These are phyloP conservation scores for Crotophaga sulcirostris DNA, from an alignment of 2,113 vertebrate genomes.

Conservation along the genomic window DNA sequence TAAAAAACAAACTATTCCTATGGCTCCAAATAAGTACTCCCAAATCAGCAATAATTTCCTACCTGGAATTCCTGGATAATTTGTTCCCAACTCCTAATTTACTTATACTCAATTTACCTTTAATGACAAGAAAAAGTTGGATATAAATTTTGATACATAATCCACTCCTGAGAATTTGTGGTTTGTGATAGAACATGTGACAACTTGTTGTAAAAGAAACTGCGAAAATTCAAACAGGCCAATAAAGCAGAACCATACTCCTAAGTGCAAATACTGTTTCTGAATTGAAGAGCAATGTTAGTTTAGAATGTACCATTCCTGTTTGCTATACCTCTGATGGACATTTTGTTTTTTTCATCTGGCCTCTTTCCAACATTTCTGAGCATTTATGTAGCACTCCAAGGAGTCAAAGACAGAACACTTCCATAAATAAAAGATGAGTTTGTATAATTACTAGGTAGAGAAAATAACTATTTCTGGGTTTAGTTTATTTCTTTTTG, in stretches of 20 bases:
- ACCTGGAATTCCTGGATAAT: background rate
- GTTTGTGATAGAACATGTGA: background rate
- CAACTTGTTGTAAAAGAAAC: background rate
- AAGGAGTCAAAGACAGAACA: slow-evolving; percentile 11
- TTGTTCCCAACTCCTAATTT: background rate
- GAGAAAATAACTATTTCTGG: slow-evolving; percentile 1
- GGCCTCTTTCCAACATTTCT: slow-evolving; percentile 3
- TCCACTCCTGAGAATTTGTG: background rate
- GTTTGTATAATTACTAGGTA: slow-evolving; percentile 28
- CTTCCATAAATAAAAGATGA: slow-evolving; percentile 33
- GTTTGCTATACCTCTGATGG: background rate
- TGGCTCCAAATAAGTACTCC: background rate
- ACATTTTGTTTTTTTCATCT: background rate
- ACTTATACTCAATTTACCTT: background rate
- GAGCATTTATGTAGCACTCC: background rate
- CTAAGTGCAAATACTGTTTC: background rate
- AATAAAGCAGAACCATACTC: background rate
- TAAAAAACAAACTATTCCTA: background rate
- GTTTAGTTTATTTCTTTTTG: background rate
- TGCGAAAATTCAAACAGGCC: background rate
- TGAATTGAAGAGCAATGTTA: background rate
- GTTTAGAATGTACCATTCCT: background rate
- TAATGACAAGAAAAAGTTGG: background rate
- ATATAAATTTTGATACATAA: background rate
- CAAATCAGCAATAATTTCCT: background rate